Conservation (phyloP, 2,797 vertebrate species). For the Gymnocypris eckloni region DNA sequence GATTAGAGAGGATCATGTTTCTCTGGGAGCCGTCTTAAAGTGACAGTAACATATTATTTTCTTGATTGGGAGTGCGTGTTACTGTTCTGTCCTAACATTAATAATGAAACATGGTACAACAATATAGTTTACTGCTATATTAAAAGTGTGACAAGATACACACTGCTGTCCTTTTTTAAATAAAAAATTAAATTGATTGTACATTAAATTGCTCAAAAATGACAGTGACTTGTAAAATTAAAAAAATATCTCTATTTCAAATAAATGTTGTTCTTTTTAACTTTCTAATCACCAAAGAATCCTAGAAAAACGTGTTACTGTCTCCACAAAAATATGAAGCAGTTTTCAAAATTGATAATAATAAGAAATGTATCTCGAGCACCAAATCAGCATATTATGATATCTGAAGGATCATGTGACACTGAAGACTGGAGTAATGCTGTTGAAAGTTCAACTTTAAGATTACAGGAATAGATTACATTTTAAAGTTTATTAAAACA, state of each 20-base stretch:
- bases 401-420: background rate
- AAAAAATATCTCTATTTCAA: background rate
- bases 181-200: background rate
- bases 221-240: background rate
- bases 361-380: background rate
- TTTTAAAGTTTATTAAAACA: background rate
- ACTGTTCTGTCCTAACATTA: background rate
- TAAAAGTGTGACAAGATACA: background rate
- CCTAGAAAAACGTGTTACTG: background rate
- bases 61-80: conserved; percentile 10
- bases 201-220: background rate
- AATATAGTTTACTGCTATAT: background rate
- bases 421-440: background rate
- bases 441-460: background rate
- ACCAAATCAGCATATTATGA: background rate
- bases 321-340: background rate
- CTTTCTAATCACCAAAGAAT: background rate
- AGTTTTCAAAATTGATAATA: background rate
- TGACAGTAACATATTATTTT: conserved; percentile 43
- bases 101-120: background rate
- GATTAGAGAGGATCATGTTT: conserved; percentile 72
- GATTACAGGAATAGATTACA: background rate
- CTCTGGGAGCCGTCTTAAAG: conserved; percentile 67
- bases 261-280: background rate
- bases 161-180: background rate